Base-by-base conservation (phyloP, 2,797 vertebrate species). In the Erithacus rubecula region DNA sequence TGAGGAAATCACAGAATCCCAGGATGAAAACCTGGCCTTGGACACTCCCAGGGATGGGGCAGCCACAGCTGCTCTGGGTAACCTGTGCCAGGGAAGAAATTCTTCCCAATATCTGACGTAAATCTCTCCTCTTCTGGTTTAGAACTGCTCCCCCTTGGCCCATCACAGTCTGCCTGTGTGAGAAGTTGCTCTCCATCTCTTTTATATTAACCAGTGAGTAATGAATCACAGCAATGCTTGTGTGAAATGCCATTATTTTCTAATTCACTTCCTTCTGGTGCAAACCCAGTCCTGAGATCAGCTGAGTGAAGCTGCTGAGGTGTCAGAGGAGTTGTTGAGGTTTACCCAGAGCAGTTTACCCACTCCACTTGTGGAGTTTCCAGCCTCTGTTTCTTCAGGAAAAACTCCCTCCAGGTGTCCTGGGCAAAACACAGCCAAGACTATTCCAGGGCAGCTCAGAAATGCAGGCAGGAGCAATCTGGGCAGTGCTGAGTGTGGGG, bases 371-470 rank as follows among this genome's bases (percentile, higher is more conserved):
- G n/a, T 53, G 6, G 24, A 12, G 6, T 53, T 52, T 14, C 46
- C 59, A 76, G 23, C 67, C 63, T 53, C 84, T 83, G 17, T 20
- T 87, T 47, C 56, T 70, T 10, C 34, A 71, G 34, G 53, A n/a
- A 46, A 80, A 83, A n/a, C 49, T 39, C 82, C 26, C 49, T 53
- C 29, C 71, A 44, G 36, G n/a, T 55, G 49, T 64, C 24, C 63
- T 34, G 41, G 51, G 70, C 26, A 36, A 47, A 85, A 43, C 22
- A 46, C 68, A 88, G 64, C 39, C 81, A 17, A 16, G 37, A 11
- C 0, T 3, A 4, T 47, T 43, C 3, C 9, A 47, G 6, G 10
- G 49, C 23, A 68, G 1, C 53, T 65, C 49, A 39, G 53, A 53
- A 60, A 68, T 6, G 27, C 72, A 72, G 84, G 65, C 77, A 90